Base-by-base conservation (phyloP, 2,797 vertebrate species). In the Anniella stebbinsi region DNA sequence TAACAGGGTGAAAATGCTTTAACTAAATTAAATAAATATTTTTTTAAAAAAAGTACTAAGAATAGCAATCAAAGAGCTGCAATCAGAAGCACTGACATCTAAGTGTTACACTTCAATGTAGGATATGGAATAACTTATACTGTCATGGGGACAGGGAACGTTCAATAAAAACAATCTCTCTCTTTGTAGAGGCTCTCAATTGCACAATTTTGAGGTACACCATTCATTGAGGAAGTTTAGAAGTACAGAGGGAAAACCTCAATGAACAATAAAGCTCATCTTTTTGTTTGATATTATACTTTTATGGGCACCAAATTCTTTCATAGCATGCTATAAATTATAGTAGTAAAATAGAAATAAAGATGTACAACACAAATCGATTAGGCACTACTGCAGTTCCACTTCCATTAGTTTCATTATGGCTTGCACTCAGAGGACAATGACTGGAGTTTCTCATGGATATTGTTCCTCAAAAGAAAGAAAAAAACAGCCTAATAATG, bases 311-410 rank as follows among this genome's bases (percentile, higher is more conserved):
- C 67, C 84, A 41, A 41, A 72, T 48, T 91, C 73, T 84, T 92
- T 80, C 11, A 91, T 83, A 91, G 76, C 87, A 60, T 33, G 69
- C 13, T 84, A 60, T 25, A 82, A 90, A 84, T 63, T 86, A 89
- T 25, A 60, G 54, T 57, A 87, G 84, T 91, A 80, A 87, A 80
- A 88, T 3, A 89, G 57, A 48, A 88, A 69, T 54, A 41, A 18
- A 30, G 63, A 66, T 78, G 72, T 80, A 92, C 87, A 57, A 86
- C 12, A 80, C 0, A 3, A 72, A 87, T 84, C 70, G 18, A 80
- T 15, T 69, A 70, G 36, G 51, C 23, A 57, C 10, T 72, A 21
- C 36, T 45, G 30, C 60, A 18, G 30, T 45, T n/a, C 17, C 57
- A 82, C 5, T 60, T 41, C 67, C 11, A 6, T 30, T 57, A 54